phyloP scores from a whole-genome alignment of 1,140 invertebrate genomes.

The Ruditapes philippinarum region DNA sequence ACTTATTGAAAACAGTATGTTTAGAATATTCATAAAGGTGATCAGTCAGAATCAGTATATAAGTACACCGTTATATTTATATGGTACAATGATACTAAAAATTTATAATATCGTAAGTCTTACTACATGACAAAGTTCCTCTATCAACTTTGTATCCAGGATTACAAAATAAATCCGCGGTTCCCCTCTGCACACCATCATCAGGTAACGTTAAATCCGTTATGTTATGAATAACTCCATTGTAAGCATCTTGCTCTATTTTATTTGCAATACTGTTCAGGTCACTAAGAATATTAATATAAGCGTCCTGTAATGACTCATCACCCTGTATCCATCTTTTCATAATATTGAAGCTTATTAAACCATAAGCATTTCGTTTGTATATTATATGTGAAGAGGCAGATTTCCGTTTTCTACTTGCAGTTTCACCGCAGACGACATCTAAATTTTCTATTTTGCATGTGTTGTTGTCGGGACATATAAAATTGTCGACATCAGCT shows the following conservation, averaged over 20 bases:
- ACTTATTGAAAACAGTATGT: too few relatives aligned
- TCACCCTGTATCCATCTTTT: background rate
- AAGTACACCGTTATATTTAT: too few relatives aligned
- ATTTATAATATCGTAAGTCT: too few relatives aligned
- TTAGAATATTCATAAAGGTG: too few relatives aligned
- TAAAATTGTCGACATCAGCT: constrained; percentile 20
- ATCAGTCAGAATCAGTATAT: too few relatives aligned
- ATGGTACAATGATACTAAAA: too few relatives aligned
- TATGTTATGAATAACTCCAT: background rate
- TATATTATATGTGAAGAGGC: background rate
- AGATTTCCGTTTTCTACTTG: background rate
- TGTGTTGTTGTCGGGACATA: constrained; percentile 1
- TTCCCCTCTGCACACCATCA: background rate
- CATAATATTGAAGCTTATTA: background rate
- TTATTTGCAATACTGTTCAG: background rate
- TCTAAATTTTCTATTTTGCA: constrained; percentile 4
- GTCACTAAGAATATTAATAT: background rate
- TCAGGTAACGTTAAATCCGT: background rate
- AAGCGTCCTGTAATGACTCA: background rate
- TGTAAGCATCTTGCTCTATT: background rate
- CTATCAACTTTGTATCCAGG: background rate
- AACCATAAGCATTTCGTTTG: background rate
- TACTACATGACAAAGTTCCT: background rate
- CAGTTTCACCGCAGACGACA: constrained; percentile 4
- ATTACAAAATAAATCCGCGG: background rate